These are phyloP conservation scores for Apamea anceps DNA, from an alignment of 2,888 invertebrate species.

Conservation along the genomic window DNA sequence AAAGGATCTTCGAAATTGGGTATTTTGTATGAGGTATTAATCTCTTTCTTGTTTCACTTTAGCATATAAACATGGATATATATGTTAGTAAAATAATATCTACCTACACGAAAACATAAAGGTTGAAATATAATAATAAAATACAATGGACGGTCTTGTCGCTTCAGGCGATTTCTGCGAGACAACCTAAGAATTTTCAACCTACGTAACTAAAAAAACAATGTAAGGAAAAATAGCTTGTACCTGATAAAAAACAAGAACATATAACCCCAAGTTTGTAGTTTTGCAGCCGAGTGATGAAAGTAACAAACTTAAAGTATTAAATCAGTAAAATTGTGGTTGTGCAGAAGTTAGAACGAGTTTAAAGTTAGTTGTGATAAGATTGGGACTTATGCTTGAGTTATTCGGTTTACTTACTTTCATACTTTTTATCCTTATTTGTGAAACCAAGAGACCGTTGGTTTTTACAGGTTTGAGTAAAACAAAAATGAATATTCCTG, in stretches of 20 bases:
- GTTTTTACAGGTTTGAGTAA: not conserved
- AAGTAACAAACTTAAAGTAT: constrained; percentile 51
- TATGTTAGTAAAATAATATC: not conserved
- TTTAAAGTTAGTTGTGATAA: constrained; percentile 49
- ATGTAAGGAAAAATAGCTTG: not conserved
- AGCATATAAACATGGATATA: not conserved
- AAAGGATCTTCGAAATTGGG: not conserved
- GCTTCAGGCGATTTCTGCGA: not conserved
- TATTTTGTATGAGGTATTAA: not conserved
- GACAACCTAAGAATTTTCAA: constrained; percentile 1
- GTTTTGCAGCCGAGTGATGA: constrained; percentile 18
- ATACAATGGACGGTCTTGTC: not conserved
- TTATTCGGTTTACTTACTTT: constrained; percentile 29
- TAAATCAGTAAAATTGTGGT: constrained; percentile 55
- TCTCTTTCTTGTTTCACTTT: not conserved
- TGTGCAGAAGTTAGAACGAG: constrained; percentile 47
- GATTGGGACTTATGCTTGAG: constrained; percentile 29
- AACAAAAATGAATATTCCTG: not conserved
- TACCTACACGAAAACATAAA: not conserved
- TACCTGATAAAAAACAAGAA: not conserved
- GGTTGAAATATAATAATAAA: not conserved
- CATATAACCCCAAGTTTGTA: constrained; percentile 26
- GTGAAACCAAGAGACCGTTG: not conserved
- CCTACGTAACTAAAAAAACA: not conserved
- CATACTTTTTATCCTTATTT: constrained; percentile 20